Evolutionary conservation across 2,113 vertebrate genomes (phyloP), one percentile per base, ranked within the genome.

Genomic region (Sebastes fasciatus): DNA sequence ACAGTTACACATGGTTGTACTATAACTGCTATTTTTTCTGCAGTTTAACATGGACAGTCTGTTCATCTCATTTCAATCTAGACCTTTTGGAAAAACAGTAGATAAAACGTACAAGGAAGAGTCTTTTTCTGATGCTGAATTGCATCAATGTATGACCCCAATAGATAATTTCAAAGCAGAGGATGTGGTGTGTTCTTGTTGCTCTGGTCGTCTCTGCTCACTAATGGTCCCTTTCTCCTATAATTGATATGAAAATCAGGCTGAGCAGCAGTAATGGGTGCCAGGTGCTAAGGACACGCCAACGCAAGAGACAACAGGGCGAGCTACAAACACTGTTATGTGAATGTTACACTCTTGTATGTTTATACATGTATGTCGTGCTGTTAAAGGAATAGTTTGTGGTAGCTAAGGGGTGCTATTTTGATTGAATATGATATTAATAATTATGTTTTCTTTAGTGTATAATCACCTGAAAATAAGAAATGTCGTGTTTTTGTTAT

Each of bases 161-260:
- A 5, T 6, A 49, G 49, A 58, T 67, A 1, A 49, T 63, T 85
- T 78, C 23, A 71, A 61, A 71, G 52, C 67, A 79, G 23, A 66
- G 10, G 8, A 10, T 51, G 12, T n/a, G 16, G 43, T 74, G 17
- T 79, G 72, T 55, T 84, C 57, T 49, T 66, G 45, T 76, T 9
- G 23, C 52, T 61, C 45, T 48, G 17, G 34, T 80, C 21, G 8
- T 49, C 61, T 49, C 40, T 55, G 34, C 52, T 77, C 74, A 79
- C 43, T 83, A 76, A 80, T 82, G 34, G 76, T 16, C 40, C 17
- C 19, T 77, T 6, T 83, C 51, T 58, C 14, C 42, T 68, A 48
- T 12, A 79, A 84, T 74, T 86, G 49, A 88, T 86, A 86, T 86
- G 87, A 78, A 91, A 90, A 90, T 88, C 57, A 74, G 64, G 17